Percentiles rank a stretch among this genome's conserved stretches.
phyloP scores from a whole-genome alignment of 2,113 vertebrate genomes.

The Chamaetylas fuelleborni region DNA sequence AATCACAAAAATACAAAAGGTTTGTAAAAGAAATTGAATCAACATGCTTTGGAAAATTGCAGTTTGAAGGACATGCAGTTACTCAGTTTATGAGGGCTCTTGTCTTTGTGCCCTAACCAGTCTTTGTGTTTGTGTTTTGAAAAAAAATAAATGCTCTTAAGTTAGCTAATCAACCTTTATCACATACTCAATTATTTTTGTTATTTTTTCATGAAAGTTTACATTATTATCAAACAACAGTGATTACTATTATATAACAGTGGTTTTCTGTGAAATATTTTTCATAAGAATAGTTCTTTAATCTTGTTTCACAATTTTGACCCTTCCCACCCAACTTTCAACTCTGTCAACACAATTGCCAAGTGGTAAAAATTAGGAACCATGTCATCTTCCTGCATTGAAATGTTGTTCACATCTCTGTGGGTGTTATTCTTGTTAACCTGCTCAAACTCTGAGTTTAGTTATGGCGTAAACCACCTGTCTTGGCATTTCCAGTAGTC shows the following conservation, averaged over 20 bases:
- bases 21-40: background rate
- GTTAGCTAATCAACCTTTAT: background rate
- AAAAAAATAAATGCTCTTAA: background rate
- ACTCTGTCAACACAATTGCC: background rate
- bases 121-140: background rate
- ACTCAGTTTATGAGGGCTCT: background rate
- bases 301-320: background rate
- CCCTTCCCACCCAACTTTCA: background rate
- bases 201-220: background rate
- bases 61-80: background rate
- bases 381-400: background rate
- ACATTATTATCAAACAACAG: background rate
- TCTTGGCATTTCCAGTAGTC: background rate
- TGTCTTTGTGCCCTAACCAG: background rate
- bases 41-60: background rate
- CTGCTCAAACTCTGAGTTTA: background rate
- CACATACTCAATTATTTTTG: background rate
- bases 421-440: background rate
- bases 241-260: background rate
- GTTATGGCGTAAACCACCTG: background rate
- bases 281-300: background rate
- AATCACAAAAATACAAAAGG: background rate
- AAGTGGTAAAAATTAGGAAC: background rate
- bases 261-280: background rate
- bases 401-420: background rate